A percentile compares a stretch with the other conserved stretches of the same genome.
Evolutionary conservation across 2,797 vertebrate species (phyloP).

Genomic region (Nothura maculosa): DNA sequence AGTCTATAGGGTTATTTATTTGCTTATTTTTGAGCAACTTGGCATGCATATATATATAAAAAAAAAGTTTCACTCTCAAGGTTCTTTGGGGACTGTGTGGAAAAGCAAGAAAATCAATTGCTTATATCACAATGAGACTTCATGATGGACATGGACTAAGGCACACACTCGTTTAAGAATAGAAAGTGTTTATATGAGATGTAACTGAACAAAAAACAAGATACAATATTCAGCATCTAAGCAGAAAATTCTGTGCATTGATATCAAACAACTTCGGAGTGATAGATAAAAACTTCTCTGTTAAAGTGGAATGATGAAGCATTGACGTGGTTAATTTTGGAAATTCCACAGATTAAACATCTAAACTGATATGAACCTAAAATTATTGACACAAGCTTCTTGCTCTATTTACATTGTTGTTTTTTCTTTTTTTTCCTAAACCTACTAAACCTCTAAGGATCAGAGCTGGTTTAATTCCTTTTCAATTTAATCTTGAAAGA

Average conservation of each 20-base stretch:
- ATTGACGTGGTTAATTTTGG: background rate
- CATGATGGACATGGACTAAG: background rate
- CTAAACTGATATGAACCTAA: background rate
- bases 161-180: background rate
- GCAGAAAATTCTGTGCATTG: background rate
- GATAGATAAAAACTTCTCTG: background rate
- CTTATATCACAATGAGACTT: background rate
- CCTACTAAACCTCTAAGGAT: background rate
- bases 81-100: background rate
- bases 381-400: background rate
- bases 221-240: background rate
- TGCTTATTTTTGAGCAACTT: background rate
- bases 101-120: conserved; percentile 14
- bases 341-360: background rate
- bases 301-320: background rate
- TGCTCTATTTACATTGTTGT: background rate
- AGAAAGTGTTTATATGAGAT: background rate
- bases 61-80: background rate
- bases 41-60: background rate
- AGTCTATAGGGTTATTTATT: background rate
- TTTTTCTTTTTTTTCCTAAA: background rate
- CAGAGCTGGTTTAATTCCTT: background rate
- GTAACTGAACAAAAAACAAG: background rate
- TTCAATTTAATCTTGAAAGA: background rate
- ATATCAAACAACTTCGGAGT: background rate